Evolutionary conservation across 2,113 vertebrate genomes (phyloP).

Genomic region (Nothoprocta pentlandii): DNA sequence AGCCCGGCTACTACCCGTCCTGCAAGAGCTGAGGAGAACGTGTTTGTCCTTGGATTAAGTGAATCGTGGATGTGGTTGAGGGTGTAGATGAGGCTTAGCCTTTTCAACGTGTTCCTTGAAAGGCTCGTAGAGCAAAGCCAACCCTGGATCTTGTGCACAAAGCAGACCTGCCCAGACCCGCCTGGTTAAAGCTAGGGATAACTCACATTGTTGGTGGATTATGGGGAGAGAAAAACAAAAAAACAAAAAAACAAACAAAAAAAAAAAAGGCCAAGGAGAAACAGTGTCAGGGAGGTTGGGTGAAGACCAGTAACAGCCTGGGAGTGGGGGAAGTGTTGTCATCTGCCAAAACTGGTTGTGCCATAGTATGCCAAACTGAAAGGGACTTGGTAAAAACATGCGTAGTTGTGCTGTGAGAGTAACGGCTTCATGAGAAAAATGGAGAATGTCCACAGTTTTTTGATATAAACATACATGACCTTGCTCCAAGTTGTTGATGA

Average conservation of each 20-base stretch:
- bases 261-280: no score
- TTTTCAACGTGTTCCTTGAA: neutral
- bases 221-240: neutral
- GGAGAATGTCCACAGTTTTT: neutral
- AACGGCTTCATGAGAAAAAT: neutral
- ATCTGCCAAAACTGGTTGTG: neutral
- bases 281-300: neutral
- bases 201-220: neutral
- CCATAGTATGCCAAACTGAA: fast-evolving
- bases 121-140: neutral
- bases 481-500: neutral
- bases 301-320: neutral
- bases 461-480: fast-evolving
- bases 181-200: neutral
- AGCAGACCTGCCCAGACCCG: neutral
- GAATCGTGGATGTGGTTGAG: no score
- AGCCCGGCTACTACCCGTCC: fast-evolving
- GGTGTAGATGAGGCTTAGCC: neutral
- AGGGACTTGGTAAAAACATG: neutral
- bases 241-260: no score
- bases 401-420: neutral
- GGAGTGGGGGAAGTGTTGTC: neutral
- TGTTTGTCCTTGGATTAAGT: neutral
- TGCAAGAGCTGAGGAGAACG: neutral
- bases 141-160: neutral